These are phyloP conservation scores for Leucoraja ocellata DNA, from an alignment of 2,797 vertebrate genomes.

Conservation along the genomic window DNA sequence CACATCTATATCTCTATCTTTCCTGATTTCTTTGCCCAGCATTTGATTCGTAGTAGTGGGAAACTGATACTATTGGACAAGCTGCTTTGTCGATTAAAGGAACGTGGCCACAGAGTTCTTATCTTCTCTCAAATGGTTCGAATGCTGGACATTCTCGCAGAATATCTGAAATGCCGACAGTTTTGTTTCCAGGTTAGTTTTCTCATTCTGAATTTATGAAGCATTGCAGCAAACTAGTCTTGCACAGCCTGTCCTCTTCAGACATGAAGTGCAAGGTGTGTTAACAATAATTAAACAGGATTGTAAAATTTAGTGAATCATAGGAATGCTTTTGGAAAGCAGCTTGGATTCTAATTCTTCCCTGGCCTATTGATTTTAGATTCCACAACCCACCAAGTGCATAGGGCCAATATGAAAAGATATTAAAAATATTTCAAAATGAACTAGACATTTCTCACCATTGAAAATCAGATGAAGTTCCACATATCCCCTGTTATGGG, in stretches of 20 bases:
- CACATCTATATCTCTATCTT: neutral
- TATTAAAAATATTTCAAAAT: too few relatives aligned
- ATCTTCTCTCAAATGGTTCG: constrained; percentile 99
- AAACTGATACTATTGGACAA: constrained; percentile 95
- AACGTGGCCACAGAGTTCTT: constrained; percentile 88
- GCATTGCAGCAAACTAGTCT: neutral
- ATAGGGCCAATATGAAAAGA: neutral
- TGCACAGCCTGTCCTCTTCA: neutral
- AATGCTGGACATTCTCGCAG: constrained; percentile 97
- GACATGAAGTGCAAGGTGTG: too few relatives aligned
- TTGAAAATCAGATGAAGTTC: neutral
- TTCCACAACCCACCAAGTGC: neutral
- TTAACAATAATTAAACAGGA: neutral
- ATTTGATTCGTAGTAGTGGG: constrained; percentile 90
- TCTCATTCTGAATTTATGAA: constrained; percentile 28
- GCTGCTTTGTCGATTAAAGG: constrained; percentile 82
- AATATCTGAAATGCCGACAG: constrained; percentile 85
- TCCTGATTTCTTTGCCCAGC: constrained; percentile 56
- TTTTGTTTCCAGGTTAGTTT: constrained; percentile 85
- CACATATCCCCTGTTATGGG: neutral
- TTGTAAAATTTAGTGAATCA: too few relatives aligned
- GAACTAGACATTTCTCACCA: neutral
- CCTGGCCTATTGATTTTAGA: neutral
- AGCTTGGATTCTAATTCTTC: neutral
- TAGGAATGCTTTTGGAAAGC: neutral